Evolutionary conservation across 2,797 vertebrate species (phyloP), one percentile per base, ranked within the genome.

Genomic region (Hyperoplus immaculatus): DNA sequence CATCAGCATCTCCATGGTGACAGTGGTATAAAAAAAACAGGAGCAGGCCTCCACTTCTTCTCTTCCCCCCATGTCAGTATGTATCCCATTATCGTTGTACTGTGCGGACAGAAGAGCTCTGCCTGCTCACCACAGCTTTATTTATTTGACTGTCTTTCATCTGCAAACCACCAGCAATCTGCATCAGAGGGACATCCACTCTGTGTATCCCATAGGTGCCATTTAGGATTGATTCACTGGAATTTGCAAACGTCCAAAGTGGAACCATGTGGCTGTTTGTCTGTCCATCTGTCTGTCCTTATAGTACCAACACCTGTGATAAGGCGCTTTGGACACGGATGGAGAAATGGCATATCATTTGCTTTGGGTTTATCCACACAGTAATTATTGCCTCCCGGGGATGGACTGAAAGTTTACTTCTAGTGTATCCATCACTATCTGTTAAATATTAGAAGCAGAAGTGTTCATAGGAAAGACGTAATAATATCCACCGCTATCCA

Each of bases 111-210:
- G 89, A 91, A 60, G 86, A 86, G 87, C 81, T 84, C 89, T 89
- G 90, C 89, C 87, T 83, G 89, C 87, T 91, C 85, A 43, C 90
- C 91, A 78, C 88, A 87, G 83, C 84, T 92, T 92, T 95, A 94
- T 94, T 95, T 95, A 94, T 94, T 95, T 94, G 92, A 91, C 90
- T 81, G 90, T 92, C 94, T 94, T 94, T 94, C 94, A 94, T 95
- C 89, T 94, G 83, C 88, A 89, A 93, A 93, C 91, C 89, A 89
- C 92, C 72, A 92, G 91, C 92, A 94, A 91, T 94, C 93, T 91
- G 92, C 91, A 90, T 93, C 91, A 92, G 89, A 93, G 89, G 83
- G 82, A 91, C 93, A 87, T 91, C 87, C 87, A 87, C 87, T 88
- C 80, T 90, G 91, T 93, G 87, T 91, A 93, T 92, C 88, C 92